phyloP scores from a whole-genome alignment of 2,113 vertebrate species.

The Nibea coibor region DNA sequence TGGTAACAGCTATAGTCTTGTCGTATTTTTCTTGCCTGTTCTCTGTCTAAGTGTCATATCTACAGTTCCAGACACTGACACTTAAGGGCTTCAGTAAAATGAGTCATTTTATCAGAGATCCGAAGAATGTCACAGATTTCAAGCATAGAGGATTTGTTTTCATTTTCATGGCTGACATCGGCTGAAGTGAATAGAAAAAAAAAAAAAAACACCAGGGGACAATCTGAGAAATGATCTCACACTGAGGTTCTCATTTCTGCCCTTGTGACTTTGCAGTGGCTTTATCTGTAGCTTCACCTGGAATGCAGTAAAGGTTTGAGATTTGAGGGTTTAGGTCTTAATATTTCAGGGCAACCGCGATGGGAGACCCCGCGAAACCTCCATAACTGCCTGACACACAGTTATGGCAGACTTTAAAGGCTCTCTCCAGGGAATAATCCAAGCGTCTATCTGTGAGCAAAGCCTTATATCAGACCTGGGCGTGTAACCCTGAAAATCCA shows the following conservation, averaged over 20 bases:
- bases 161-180: conserved; percentile 44
- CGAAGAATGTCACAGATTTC: conserved; percentile 36
- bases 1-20: too few species aligned
- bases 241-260: conserved; percentile 19
- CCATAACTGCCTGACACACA: conserved; percentile 29
- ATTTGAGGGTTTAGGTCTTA: conserved; percentile 25
- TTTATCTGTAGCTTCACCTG: conserved; percentile 15
- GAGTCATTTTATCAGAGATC: conserved; percentile 56
- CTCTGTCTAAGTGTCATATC: conserved; percentile 3
- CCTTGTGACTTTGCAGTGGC: not conserved
- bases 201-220: not conserved
- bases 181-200: conserved; percentile 38
- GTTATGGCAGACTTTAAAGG: conserved; percentile 39
- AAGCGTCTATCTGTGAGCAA: conserved; percentile 25
- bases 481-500: conserved; percentile 48
- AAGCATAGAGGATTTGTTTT: conserved; percentile 44
- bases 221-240: conserved; percentile 1
- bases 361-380: conserved; percentile 14
- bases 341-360: not conserved
- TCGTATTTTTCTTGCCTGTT: conserved; percentile 3
- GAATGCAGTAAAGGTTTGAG: not conserved
- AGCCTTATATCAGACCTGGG: conserved; percentile 44
- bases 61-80: conserved; percentile 8
- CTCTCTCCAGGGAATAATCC: conserved; percentile 45
- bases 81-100: conserved; percentile 41